phyloP scores from a whole-genome alignment of 1,140 invertebrate species.

The Meteorus sp. region DNA sequence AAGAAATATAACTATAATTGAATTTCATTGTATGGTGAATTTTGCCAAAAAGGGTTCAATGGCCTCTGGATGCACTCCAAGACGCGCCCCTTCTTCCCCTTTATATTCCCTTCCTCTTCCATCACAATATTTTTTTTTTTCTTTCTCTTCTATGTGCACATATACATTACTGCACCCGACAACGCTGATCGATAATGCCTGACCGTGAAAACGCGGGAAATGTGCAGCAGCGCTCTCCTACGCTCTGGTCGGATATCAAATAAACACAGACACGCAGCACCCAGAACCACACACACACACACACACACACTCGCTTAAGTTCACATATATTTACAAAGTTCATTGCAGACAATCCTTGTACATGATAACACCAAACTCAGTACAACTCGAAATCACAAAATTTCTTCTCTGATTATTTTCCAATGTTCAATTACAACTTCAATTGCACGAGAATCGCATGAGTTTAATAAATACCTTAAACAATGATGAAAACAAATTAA shows the following conservation, averaged over 20 bases:
- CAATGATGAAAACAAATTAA: too few relatives aligned
- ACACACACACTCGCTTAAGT: neutral
- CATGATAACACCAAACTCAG: too few relatives aligned
- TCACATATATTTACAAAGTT: neutral
- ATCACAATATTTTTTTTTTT: too few relatives aligned
- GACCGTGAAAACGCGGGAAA: conserved; percentile 59
- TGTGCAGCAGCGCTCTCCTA: conserved; percentile 44
- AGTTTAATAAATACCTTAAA: too few relatives aligned
- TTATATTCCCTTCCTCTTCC: conserved; percentile 27
- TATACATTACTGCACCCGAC: conserved; percentile 36
- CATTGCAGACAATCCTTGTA: too few relatives aligned
- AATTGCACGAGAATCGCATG: too few relatives aligned
- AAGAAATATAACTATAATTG: conserved; percentile 40
- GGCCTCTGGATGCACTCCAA: conserved; percentile 58
- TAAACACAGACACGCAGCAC: neutral
- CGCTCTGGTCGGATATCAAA: conserved; percentile 19
- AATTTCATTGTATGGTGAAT: conserved; percentile 37
- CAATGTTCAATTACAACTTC: too few relatives aligned
- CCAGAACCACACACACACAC: neutral
- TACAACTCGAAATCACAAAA: too few relatives aligned
- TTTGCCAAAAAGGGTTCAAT: conserved; percentile 54
- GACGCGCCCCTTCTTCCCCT: conserved; percentile 41
- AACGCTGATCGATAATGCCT: conserved; percentile 57
- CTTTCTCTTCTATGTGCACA: too few relatives aligned
- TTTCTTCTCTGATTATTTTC: too few relatives aligned